phyloP scores from a whole-genome alignment of 2,888 invertebrate species.

The Cerastis leucographa region DNA sequence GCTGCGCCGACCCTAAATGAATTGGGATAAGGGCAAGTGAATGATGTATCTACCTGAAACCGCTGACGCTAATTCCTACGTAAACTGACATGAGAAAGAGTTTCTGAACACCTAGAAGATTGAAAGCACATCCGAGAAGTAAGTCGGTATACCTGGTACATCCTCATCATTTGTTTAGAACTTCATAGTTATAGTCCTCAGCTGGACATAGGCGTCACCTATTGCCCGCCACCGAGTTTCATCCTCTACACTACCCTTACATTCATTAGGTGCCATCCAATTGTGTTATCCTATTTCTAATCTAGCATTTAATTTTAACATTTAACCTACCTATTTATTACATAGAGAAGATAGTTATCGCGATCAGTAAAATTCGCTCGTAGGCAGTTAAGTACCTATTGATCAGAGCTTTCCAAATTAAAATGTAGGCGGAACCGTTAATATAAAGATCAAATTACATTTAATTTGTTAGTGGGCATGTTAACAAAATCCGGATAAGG shows the following conservation, averaged over 20 bases:
- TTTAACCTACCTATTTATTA: slow-evolving; percentile 7
- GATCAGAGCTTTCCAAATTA: slow-evolving; percentile 18
- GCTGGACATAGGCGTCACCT: no score
- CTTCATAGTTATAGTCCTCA: neutral
- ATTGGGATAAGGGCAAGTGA: no score
- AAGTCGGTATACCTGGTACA: neutral
- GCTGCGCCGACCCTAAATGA: no score
- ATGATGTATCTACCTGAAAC: no score
- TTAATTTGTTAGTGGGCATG: slow-evolving; percentile 9
- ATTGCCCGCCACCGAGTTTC: neutral
- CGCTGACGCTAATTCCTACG: neutral
- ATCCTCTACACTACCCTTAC: neutral
- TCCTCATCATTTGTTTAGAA: neutral
- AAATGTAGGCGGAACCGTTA: slow-evolving; percentile 24
- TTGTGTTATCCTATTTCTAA: slow-evolving; percentile 21
- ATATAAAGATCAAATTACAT: slow-evolving; percentile 21
- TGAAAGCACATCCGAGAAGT: neutral
- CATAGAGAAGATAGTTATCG: slow-evolving; percentile 5
- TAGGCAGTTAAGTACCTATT: slow-evolving; percentile 6
- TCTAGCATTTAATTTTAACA: neutral
- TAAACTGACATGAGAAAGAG: neutral
- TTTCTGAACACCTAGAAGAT: neutral
- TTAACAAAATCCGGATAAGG: neutral
- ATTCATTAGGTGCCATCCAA: neutral
- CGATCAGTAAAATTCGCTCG: neutral